Evolutionary conservation across 2,888 invertebrate genomes (phyloP).

Genomic region (Scrobipalpa costella): DNA sequence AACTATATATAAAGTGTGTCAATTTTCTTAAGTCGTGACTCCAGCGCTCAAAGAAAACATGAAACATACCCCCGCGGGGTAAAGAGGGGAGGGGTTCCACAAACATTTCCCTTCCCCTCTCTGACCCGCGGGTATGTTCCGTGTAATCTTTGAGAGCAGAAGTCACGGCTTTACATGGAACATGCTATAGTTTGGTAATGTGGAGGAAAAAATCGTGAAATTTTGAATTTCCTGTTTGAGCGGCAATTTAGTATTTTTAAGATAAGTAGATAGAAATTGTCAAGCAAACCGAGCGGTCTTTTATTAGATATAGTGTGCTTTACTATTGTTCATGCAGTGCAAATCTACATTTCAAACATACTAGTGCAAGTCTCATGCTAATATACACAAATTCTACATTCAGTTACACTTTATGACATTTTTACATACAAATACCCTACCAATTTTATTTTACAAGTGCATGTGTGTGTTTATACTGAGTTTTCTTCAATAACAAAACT

Average conservation of each 20-base stretch:
- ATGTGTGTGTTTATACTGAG: background rate
- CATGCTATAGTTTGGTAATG: conserved; percentile 5
- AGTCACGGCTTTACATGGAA: too few species aligned
- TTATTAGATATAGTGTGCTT: conserved; percentile 46
- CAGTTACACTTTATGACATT: background rate
- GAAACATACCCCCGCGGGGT: too few species aligned
- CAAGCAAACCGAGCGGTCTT: conserved; percentile 26
- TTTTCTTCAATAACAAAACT: background rate
- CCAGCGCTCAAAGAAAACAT: too few species aligned
- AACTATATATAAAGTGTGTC: too few species aligned
- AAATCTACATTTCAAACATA: conserved; percentile 52
- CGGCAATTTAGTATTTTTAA: conserved; percentile 41
- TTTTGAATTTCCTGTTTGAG: conserved; percentile 71
- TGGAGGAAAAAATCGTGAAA: conserved; percentile 15
- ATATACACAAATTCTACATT: conserved; percentile 27
- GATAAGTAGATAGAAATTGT: conserved; percentile 33
- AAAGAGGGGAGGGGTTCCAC: too few species aligned
- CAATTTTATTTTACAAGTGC: background rate
- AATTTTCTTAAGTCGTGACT: too few species aligned
- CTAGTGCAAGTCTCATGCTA: conserved; percentile 56
- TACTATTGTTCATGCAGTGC: conserved; percentile 63
- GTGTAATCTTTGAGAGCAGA: too few species aligned
- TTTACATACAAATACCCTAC: background rate
- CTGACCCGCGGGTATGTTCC: too few species aligned
- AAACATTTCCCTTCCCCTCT: too few species aligned